These are phyloP conservation scores for Aphelenchoides fujianensis DNA, from an alignment of 1,140 invertebrate species.

Conservation along the genomic window DNA sequence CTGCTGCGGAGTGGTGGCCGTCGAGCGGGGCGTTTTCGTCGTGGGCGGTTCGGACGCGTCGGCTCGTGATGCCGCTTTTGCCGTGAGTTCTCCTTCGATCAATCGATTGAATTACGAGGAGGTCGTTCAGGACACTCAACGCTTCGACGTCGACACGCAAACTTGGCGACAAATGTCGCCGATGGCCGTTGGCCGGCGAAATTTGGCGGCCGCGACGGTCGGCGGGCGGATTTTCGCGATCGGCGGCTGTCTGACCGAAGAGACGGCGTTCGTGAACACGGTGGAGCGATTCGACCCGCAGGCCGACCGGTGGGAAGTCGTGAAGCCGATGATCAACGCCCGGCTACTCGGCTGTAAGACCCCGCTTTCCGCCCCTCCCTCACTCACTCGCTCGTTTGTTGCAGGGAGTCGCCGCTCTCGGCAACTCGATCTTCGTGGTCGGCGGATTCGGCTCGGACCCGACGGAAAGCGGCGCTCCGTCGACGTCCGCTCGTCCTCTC, in stretches of 20 bases:
- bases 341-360: not conserved
- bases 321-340: not conserved
- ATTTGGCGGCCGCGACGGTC: not conserved
- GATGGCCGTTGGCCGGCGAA: not conserved
- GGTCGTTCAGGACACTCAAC: conserved; percentile 9
- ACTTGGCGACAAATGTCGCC: not conserved
- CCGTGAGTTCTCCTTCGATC: not conserved
- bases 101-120: not conserved
- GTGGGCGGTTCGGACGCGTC: conserved; percentile 6
- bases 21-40: not conserved
- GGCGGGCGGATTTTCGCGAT: conserved; percentile 4
- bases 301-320: not conserved
- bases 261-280: not conserved
- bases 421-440: conserved; percentile 9
- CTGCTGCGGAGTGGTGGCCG: not conserved
- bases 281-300: conserved; percentile 8
- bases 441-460: conserved; percentile 6
- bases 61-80: not conserved
- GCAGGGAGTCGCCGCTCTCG: not conserved
- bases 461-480: not conserved
- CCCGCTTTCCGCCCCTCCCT: not conserved
- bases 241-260: conserved; percentile 4
- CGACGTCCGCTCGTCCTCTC: too few species aligned
- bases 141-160: not conserved
- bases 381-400: too few species aligned